phyloP scores from a whole-genome alignment of 2,797 vertebrate genomes.

The Myiothlypis chrysogaster region DNA sequence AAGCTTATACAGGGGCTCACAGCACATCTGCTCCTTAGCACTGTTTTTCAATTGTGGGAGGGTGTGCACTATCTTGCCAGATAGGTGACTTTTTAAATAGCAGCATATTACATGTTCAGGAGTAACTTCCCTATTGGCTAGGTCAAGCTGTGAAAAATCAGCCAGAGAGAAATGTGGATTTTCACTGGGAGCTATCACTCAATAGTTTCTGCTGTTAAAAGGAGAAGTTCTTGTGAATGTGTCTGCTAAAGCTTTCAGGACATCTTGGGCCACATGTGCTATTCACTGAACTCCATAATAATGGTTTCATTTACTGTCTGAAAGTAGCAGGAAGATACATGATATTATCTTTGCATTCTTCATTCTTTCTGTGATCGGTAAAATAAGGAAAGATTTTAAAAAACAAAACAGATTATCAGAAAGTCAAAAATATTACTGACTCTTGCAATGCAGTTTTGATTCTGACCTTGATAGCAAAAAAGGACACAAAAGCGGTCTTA shows the following conservation, averaged over 20 bases:
- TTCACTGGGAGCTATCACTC: not conserved
- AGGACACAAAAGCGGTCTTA: not conserved
- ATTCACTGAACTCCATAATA: slow-evolving; percentile 9
- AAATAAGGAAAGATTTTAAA: not conserved
- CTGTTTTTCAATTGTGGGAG: not conserved
- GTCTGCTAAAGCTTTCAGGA: slow-evolving; percentile 5
- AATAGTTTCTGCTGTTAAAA: not conserved
- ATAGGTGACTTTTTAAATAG: not conserved
- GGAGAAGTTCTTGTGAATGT: not conserved
- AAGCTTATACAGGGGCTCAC: not conserved
- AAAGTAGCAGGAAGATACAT: not conserved
- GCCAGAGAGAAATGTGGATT: not conserved
- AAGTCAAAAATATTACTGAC: not conserved
- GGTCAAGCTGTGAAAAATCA: not conserved
- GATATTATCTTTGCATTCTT: not conserved
- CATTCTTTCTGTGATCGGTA: not conserved
- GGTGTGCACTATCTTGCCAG: not conserved
- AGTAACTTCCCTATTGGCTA: not conserved
- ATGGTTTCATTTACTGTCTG: not conserved
- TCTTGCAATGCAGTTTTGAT: not conserved
- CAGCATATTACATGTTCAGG: not conserved
- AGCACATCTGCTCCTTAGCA: not conserved
- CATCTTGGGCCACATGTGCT: not conserved
- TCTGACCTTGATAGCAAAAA: not conserved
- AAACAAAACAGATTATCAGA: not conserved